Percentiles rank a stretch among this genome's conserved stretches.
phyloP scores from a whole-genome alignment of 2,113 vertebrate species.

The Eurypyga helias region DNA sequence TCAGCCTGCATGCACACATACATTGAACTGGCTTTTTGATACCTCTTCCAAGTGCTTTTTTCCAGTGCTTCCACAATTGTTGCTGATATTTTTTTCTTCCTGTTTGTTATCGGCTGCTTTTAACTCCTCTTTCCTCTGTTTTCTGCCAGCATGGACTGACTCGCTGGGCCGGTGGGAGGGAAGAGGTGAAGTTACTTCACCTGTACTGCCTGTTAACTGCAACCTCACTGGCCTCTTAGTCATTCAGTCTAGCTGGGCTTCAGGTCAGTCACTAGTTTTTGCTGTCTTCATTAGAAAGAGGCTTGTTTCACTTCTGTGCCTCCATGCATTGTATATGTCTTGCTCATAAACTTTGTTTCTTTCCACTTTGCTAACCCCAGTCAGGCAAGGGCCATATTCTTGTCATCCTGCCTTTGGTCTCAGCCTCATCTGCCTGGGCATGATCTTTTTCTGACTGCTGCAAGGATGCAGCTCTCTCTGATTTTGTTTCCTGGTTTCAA shows the following conservation, averaged over 20 bases:
- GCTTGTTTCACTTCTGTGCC: background rate
- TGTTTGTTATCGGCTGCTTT: fast-evolving
- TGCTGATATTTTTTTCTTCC: background rate
- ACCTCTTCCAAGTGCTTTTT: background rate
- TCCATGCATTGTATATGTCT: background rate
- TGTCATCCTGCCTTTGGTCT: background rate
- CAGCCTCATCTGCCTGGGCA: background rate
- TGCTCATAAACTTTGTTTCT: background rate
- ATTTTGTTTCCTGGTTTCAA: background rate
- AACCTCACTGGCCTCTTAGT: background rate
- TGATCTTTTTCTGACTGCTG: background rate
- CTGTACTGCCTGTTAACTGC: background rate
- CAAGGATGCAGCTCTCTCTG: background rate
- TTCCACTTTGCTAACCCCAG: background rate
- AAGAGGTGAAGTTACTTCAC: background rate
- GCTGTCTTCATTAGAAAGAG: background rate
- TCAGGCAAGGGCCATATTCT: background rate
- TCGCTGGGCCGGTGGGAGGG: background rate
- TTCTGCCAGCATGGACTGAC: background rate
- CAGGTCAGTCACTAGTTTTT: background rate
- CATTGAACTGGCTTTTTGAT: background rate
- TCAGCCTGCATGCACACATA: background rate
- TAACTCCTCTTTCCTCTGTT: background rate
- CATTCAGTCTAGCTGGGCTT: background rate
- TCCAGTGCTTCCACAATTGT: background rate